Conservation (phyloP, 1,140 invertebrate species). For the Nephila pilipes region DNA sequence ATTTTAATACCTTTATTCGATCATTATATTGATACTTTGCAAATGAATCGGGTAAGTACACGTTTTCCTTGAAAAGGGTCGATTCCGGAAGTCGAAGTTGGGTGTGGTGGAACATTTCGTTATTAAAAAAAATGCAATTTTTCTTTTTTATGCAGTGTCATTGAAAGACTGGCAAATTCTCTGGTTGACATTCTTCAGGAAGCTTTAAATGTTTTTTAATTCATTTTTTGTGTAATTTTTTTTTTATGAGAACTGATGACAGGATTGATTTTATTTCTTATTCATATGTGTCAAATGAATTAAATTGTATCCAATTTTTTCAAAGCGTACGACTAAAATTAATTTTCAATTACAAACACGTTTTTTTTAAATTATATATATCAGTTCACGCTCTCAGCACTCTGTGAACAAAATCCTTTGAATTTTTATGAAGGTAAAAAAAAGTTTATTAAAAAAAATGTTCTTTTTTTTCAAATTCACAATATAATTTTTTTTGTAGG, state of each 20-base stretch:
- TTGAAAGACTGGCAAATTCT: not conserved
- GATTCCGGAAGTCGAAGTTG: constrained; percentile 2
- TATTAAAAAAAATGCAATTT: not conserved
- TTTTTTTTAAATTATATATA: too few relatives aligned
- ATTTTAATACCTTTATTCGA: not conserved
- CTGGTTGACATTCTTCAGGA: not conserved
- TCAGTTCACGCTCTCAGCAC: too few relatives aligned
- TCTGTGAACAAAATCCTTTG: too few relatives aligned
- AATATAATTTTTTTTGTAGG: too few relatives aligned
- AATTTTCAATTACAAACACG: too few relatives aligned
- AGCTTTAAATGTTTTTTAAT: too few relatives aligned
- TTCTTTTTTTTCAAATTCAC: too few relatives aligned
- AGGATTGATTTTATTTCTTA: not conserved
- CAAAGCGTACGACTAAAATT: too few relatives aligned
- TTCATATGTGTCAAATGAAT: not conserved
- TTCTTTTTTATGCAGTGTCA: constrained; percentile 12
- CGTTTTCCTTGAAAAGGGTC: constrained; percentile 43
- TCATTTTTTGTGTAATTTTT: not conserved
- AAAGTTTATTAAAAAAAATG: too few relatives aligned
- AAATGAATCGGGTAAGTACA: not conserved
- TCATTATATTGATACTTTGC: not conserved
- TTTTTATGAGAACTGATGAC: not conserved
- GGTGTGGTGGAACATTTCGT: constrained; percentile 31
- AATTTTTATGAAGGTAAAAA: too few relatives aligned
- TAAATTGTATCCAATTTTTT: not conserved